These are phyloP conservation scores for Periparus ater DNA, from an alignment of 2,797 vertebrate species.

Conservation along the genomic window DNA sequence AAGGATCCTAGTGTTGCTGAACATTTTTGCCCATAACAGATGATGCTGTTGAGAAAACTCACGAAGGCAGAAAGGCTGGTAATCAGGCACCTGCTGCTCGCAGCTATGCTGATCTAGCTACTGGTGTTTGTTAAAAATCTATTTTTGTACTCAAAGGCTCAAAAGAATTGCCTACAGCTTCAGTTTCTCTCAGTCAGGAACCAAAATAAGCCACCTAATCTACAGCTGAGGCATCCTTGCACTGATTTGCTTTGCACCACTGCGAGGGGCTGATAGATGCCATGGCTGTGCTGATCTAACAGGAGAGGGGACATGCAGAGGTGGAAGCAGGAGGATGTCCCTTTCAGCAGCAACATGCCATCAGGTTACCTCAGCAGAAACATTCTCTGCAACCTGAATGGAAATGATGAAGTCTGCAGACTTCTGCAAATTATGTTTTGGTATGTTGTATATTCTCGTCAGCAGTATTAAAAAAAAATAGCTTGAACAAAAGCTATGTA, in stretches of 20 bases:
- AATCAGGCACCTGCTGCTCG: background rate
- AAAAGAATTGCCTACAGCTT: background rate
- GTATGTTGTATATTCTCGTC: background rate
- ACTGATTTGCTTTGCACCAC: background rate
- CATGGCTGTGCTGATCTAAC: background rate
- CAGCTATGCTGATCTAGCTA: background rate
- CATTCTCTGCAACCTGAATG: background rate
- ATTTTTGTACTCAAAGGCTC: background rate
- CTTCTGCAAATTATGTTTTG: background rate
- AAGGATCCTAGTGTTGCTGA: background rate
- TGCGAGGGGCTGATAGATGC: rapidly evolving
- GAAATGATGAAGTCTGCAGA: background rate
- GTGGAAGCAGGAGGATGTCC: background rate
- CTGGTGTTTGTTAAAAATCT: background rate
- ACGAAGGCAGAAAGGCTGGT: background rate
- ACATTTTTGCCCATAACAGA: background rate
- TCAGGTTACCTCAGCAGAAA: background rate
- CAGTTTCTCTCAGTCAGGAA: background rate
- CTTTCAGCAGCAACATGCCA: background rate
- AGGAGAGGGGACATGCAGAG: background rate
- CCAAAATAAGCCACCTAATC: background rate
- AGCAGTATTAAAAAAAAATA: background rate
- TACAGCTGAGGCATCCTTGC: background rate
- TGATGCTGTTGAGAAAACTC: background rate
- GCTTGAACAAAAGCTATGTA: background rate